A percentile compares a stretch with the other conserved stretches of the same genome.
Conservation (phyloP, 1,140 invertebrate species). For the Papilio glaucus region DNA sequence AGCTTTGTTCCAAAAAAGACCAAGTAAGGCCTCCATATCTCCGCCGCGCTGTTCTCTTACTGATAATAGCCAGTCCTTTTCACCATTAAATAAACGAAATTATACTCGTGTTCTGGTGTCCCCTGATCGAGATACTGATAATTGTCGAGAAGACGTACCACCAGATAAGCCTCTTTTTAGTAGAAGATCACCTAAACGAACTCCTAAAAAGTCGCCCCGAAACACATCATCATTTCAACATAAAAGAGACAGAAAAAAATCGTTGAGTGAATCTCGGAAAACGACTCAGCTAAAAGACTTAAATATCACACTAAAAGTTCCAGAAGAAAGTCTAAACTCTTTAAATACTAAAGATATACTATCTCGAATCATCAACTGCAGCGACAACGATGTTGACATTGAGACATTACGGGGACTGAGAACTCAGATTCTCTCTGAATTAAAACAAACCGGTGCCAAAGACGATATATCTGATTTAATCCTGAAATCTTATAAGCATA, state of each 20-base stretch:
- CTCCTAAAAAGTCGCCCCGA: constrained; percentile 51
- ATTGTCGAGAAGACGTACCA: constrained; percentile 45
- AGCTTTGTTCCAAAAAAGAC: constrained; percentile 72
- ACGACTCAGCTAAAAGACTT: constrained; percentile 54
- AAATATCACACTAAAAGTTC: constrained; percentile 76
- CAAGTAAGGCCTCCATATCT: constrained; percentile 53
- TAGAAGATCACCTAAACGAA: constrained; percentile 59
- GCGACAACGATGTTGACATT: constrained; percentile 74
- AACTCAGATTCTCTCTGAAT: constrained; percentile 69
- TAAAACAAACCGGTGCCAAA: constrained; percentile 71
- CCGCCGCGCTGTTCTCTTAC: constrained; percentile 35
- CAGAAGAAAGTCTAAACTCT: constrained; percentile 70
- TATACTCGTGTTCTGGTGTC: constrained; percentile 74
- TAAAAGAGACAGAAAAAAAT: constrained; percentile 66
- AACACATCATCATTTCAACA: constrained; percentile 52
- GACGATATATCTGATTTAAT: constrained; percentile 76
- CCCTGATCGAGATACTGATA: constrained; percentile 54
- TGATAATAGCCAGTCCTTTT: constrained; percentile 39
- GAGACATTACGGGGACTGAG: constrained; percentile 67
- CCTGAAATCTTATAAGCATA: constrained; percentile 71
- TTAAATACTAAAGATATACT: constrained; percentile 75
- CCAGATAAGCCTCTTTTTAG: constrained; percentile 59
- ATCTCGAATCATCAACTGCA: constrained; percentile 73
- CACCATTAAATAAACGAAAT: constrained; percentile 52
- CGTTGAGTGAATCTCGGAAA: constrained; percentile 50